phyloP scores from a whole-genome alignment of 2,113 vertebrate species.

The Tragelaphus scriptus region DNA sequence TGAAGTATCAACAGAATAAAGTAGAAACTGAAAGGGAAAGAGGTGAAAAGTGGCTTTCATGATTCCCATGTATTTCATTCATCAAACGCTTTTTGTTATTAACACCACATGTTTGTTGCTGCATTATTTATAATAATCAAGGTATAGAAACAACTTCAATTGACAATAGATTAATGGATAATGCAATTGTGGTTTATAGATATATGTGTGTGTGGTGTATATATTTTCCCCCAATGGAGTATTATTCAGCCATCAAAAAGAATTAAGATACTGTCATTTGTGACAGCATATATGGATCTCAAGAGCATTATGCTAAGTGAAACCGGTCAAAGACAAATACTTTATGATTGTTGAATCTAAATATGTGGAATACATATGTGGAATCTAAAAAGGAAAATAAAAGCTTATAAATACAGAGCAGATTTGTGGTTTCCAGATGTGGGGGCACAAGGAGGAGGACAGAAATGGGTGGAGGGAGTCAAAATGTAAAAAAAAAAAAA shows the following conservation, averaged over 20 bases:
- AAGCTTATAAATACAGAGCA: not conserved
- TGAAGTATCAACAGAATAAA: not conserved
- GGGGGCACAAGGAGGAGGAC: too few species aligned
- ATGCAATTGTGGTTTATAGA: not conserved
- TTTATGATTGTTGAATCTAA: not conserved
- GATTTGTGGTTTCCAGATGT: not conserved
- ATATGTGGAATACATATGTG: not conserved
- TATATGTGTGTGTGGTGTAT: not conserved
- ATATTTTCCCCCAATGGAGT: fast-evolving
- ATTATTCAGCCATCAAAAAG: not conserved
- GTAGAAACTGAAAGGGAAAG: not conserved
- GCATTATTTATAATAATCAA: not conserved
- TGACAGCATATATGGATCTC: not conserved
- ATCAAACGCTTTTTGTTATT: not conserved
- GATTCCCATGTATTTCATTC: not conserved
- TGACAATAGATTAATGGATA: not conserved
- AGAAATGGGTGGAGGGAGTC: too few species aligned
- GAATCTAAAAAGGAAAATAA: not conserved
- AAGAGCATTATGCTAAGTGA: not conserved
- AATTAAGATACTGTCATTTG: not conserved
- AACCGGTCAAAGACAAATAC: not conserved
- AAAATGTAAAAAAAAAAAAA: too few species aligned
- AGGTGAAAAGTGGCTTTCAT: not conserved
- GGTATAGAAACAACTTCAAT: not conserved
- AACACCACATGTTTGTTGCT: not conserved